phyloP scores from a whole-genome alignment of 2,888 invertebrate genomes.

The Shargacucullia verbasci region DNA sequence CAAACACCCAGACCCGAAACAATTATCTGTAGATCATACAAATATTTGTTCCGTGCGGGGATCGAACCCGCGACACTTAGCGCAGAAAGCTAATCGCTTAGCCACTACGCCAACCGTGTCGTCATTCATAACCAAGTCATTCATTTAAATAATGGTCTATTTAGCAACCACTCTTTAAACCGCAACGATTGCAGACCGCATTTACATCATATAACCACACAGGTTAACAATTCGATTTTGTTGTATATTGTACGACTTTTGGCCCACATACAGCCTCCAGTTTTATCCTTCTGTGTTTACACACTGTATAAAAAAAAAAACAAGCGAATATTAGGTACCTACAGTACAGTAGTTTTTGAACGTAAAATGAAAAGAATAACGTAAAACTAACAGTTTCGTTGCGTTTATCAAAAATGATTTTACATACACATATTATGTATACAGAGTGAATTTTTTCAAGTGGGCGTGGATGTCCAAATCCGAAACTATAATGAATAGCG shows the following conservation, averaged over 20 bases:
- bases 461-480: too few relatives aligned
- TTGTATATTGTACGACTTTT: conserved; percentile 20
- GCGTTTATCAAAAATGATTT: conserved; percentile 24
- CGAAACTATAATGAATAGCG: too few relatives aligned
- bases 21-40: too few relatives aligned
- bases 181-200: conserved; percentile 26
- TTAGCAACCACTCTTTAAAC: conserved; percentile 8
- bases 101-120: too few relatives aligned
- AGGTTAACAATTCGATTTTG: conserved; percentile 37
- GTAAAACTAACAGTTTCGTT: conserved; percentile 17
- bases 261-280: conserved; percentile 2
- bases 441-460: too few relatives aligned
- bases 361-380: not conserved
- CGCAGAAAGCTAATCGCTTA: too few relatives aligned
- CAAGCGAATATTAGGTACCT: conserved; percentile 19
- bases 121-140: too few relatives aligned
- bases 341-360: conserved; percentile 1
- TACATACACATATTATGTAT: too few relatives aligned
- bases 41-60: too few relatives aligned
- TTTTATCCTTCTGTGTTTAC: conserved; percentile 27
- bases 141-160: not conserved
- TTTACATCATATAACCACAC: conserved; percentile 21
- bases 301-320: conserved; percentile 41
- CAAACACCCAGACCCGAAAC: too few relatives aligned
- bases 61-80: too few relatives aligned